Percentiles rank a stretch among this genome's conserved stretches.
Evolutionary conservation across 2,113 vertebrate genomes (phyloP).

Genomic region (Xyrauchen texanus): DNA sequence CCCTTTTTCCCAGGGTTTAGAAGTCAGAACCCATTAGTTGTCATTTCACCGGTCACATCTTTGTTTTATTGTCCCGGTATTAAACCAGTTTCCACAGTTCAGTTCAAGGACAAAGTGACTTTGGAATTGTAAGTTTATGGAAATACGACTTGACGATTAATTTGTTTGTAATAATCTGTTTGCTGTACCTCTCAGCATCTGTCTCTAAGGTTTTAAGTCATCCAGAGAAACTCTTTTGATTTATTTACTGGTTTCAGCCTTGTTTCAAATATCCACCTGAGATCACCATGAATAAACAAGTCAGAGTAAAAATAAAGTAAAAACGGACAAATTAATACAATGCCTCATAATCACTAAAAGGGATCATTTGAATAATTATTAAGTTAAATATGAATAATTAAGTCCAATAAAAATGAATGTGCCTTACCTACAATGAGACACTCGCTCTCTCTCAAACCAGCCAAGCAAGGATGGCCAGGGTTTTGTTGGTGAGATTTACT

Average conservation of each 20-base stretch:
- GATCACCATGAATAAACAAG: conserved; percentile 26
- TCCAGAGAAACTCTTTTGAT: not conserved
- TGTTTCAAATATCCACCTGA: conserved; percentile 37
- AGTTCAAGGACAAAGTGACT: not conserved
- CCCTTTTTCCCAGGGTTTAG: conserved; percentile 68
- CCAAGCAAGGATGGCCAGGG: conserved; percentile 53
- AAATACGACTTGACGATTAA: not conserved
- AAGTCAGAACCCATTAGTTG: conserved; percentile 65
- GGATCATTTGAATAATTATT: conserved; percentile 53
- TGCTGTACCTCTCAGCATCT: not conserved
- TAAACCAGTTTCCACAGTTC: conserved; percentile 43
- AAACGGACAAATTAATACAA: conserved; percentile 32
- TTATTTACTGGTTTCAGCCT: not conserved
- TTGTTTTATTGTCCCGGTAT: conserved; percentile 65
- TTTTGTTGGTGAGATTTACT: conserved; percentile 59
- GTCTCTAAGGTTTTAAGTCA: no score
- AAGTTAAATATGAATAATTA: conserved; percentile 57
- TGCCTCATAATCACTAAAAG: conserved; percentile 22
- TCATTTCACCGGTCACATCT: conserved; percentile 51
- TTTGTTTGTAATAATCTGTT: not conserved
- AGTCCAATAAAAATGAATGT: conserved; percentile 27
- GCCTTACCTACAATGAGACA: conserved; percentile 39
- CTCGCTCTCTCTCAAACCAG: conserved; percentile 41
- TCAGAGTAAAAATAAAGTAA: conserved; percentile 9
- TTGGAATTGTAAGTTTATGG: conserved; percentile 6